Base-by-base conservation (phyloP, 2,888 invertebrate genomes). In the Oscheius myriophilus region DNA sequence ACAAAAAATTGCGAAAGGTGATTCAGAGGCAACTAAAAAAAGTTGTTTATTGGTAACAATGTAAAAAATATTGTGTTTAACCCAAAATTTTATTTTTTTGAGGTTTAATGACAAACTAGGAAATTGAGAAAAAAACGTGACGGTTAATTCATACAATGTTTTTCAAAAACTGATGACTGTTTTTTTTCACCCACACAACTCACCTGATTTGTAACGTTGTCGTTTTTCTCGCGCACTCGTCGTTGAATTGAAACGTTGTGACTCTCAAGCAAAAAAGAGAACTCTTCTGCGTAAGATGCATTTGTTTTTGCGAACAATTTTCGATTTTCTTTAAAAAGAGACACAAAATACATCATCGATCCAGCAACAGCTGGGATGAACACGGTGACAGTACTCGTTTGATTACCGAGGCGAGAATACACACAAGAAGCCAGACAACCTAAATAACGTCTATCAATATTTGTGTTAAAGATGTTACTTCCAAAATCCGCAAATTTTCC, bases 261-360 rank as follows among this genome's bases (percentile, higher is more conserved):
- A 41, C 52, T 51, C 2, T 51, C 52, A 1, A 41, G 26, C 2
- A 63, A 16, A 21, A 63, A 39, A 2, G 23, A 16, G 39, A 63
- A 63, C 42, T 63, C 63, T 53, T 63, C 63, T 12, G 51, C 63
- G 6, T 52, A 14, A 16, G 9, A 14, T 2, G 52, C n/a, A 39
- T 63, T 53, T 39, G 52, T 18, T 11, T 33, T 53, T 2, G 63
- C 18, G 23, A n/a, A 21, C 43, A 57, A 39, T 43, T 42, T 18
- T 18, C 55, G 45, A 41, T 43, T 66, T 21, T 25, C 42, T 18
- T n/a, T 43, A 23, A 26, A 57, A 18, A 57, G 45, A 39, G n/a
- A 18, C 57, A 66, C 43, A 33, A 57, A 66, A 25, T 25, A 66
- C 39, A 57, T 23, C 33, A 39, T 41, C 14, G 66, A 58, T 6